phyloP scores from a whole-genome alignment of 1,140 invertebrate genomes.

The Araneus ventricosus region DNA sequence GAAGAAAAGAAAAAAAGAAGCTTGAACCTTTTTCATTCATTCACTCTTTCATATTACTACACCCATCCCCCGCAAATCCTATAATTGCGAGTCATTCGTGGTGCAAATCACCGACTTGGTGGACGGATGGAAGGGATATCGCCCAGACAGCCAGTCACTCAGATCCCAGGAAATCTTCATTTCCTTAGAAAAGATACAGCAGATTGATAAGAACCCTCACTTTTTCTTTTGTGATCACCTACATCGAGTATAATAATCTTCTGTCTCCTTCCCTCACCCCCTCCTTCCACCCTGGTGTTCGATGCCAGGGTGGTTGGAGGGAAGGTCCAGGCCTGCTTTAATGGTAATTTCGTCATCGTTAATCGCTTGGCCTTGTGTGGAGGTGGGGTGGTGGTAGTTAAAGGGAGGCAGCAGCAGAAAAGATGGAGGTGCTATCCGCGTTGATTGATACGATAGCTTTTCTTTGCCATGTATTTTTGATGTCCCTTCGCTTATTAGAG shows the following conservation, averaged over 20 bases:
- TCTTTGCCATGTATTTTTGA: slow-evolving; percentile 57
- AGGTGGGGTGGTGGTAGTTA: no score
- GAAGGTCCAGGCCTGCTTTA: neutral
- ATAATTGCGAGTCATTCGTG: slow-evolving; percentile 16
- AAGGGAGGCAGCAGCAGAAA: neutral
- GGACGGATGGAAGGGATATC: neutral
- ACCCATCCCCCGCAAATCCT: neutral
- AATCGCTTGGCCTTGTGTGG: slow-evolving; percentile 18
- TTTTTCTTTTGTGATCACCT: slow-evolving; percentile 24
- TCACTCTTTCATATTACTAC: slow-evolving; percentile 6
- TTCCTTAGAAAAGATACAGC: slow-evolving; percentile 6
- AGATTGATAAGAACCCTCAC: slow-evolving; percentile 9
- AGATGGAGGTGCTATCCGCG: neutral
- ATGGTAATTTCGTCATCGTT: slow-evolving; percentile 51
- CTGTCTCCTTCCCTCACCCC: neutral
- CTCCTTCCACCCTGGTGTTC: neutral
- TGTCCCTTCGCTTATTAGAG: slow-evolving; percentile 29
- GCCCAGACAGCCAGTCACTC: slow-evolving; percentile 22
- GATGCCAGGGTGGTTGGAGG: neutral
- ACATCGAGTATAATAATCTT: slow-evolving; percentile 49
- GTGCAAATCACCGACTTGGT: slow-evolving; percentile 1
- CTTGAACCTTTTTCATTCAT: neutral
- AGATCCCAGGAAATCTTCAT: slow-evolving; percentile 8
- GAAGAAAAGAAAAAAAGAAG: neutral
- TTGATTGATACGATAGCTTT: slow-evolving; percentile 57